phyloP scores from a whole-genome alignment of 1,140 invertebrate species.

The Drosophila kanapiae region DNA sequence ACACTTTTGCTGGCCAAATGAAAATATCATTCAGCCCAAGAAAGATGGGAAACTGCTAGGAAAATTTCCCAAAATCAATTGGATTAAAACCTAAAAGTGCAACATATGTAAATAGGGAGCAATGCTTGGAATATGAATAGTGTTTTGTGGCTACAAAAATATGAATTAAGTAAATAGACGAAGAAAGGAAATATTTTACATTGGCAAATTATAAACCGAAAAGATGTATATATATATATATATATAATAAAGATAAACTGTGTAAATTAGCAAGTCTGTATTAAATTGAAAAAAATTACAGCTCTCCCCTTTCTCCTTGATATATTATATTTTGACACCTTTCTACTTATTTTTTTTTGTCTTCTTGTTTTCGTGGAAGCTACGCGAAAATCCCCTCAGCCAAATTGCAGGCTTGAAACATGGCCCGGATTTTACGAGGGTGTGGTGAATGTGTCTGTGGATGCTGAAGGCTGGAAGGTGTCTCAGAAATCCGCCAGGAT shows the following conservation, averaged over 20 bases:
- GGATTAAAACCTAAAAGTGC: slow-evolving; percentile 3
- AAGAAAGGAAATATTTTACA: background rate
- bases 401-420: slow-evolving; percentile 24
- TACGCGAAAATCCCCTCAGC: background rate
- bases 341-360: no score
- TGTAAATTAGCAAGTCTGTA: slow-evolving; percentile 5
- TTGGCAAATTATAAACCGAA: background rate
- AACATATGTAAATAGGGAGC: background rate
- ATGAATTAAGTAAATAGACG: no score
- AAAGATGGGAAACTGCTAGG: background rate
- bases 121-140: background rate
- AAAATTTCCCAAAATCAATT: background rate
- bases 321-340: slow-evolving; percentile 4
- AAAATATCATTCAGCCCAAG: background rate
- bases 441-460: background rate
- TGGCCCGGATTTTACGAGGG: slow-evolving; percentile 1
- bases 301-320: background rate
- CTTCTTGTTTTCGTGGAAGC: no score
- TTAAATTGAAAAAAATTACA: slow-evolving; percentile 9
- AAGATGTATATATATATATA: no score
- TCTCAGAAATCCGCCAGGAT: slow-evolving; percentile 72
- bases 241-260: background rate
- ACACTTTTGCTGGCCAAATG: background rate
- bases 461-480: slow-evolving; percentile 23
- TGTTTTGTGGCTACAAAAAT: background rate